Conservation (phyloP, 2,113 vertebrate species). For the Protobothrops flavoviridis region DNA sequence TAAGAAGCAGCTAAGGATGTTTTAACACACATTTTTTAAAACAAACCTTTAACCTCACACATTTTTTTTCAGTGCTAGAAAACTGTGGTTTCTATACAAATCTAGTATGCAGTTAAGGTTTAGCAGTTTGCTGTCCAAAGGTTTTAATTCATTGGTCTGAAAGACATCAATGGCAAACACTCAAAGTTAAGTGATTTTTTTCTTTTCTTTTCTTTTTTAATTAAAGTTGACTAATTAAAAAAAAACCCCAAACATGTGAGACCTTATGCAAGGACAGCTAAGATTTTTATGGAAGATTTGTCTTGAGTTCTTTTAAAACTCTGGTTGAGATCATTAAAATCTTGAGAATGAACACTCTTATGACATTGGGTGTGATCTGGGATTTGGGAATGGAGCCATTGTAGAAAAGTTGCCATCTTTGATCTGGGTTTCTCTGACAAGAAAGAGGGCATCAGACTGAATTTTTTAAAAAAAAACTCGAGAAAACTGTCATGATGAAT, state of each 20-base stretch:
- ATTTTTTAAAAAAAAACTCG: not conserved
- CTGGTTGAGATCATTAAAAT: not conserved
- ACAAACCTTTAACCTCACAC: not conserved
- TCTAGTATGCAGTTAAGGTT: not conserved
- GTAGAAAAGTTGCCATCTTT: not conserved
- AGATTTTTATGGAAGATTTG: not conserved
- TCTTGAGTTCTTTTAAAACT: not conserved
- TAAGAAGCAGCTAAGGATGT: not conserved
- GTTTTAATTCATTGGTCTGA: not conserved
- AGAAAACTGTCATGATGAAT: too few relatives aligned
- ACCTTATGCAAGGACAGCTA: not conserved
- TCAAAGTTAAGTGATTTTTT: not conserved
- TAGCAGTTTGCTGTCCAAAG: not conserved
- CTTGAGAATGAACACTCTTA: not conserved
- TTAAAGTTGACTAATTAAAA: too few relatives aligned
- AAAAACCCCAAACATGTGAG: not conserved
- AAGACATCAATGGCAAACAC: not conserved
- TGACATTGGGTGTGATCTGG: not conserved
- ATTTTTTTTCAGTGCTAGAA: not conserved
- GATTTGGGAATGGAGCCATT: not conserved
- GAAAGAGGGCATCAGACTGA: not conserved
- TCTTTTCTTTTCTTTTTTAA: not conserved
- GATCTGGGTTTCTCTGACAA: not conserved
- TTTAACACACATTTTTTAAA: not conserved
- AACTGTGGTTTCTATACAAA: not conserved